Conservation (phyloP, 2,888 invertebrate species). For the Cephus rjabovi region DNA sequence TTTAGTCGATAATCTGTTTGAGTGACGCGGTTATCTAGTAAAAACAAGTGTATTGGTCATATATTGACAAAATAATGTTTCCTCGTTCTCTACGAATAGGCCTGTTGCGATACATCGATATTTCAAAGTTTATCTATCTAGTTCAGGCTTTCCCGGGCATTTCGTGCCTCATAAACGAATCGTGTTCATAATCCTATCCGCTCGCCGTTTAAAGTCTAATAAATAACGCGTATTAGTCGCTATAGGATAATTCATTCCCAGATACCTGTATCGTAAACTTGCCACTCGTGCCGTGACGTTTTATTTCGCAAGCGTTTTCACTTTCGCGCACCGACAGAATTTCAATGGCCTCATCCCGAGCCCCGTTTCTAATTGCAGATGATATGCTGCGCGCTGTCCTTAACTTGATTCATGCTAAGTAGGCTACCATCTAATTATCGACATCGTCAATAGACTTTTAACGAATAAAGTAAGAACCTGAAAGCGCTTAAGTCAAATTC, state of each 20-base stretch:
- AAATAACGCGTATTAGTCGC: slow-evolving; percentile 1
- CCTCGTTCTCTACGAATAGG: too few relatives aligned
- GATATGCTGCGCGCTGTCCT: neutral
- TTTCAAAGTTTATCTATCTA: neutral
- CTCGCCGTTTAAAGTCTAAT: slow-evolving; percentile 1
- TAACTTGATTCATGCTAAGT: neutral
- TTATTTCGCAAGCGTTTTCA: neutral
- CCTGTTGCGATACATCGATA: too few relatives aligned
- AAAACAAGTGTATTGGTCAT: neutral
- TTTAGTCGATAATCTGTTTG: neutral
- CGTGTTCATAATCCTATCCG: neutral
- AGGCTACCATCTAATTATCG: neutral
- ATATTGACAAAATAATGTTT: neutral
- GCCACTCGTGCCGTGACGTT: neutral
- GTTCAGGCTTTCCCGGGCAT: neutral
- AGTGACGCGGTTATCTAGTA: neutral
- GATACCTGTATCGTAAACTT: neutral
- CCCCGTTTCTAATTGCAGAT: neutral
- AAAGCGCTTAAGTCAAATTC: neutral
- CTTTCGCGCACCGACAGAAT: neutral
- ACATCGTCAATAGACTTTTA: neutral
- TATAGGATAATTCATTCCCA: neutral
- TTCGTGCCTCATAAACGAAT: neutral
- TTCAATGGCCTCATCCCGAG: neutral
- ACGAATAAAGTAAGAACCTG: neutral